Conservation (phyloP, 2,797 vertebrate species). For the Spinibarbus caldwelli region DNA sequence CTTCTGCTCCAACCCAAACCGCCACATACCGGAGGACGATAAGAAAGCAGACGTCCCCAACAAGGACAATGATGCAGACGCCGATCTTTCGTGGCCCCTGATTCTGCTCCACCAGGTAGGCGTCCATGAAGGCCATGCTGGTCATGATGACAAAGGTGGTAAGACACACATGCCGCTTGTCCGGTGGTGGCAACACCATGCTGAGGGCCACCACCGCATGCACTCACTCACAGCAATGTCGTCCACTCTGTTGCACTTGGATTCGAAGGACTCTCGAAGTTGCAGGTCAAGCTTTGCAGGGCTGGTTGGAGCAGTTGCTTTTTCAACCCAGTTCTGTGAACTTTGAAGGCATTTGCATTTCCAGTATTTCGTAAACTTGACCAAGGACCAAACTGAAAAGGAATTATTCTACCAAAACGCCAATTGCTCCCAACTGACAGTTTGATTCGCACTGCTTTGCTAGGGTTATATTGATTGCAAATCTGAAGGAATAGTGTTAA, state of each 20-base stretch:
- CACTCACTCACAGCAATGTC: conserved; percentile 60
- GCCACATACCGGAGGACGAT: conserved; percentile 90
- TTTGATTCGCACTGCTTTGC: conserved; percentile 20
- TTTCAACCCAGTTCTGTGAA: no score
- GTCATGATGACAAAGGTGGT: conserved; percentile 99
- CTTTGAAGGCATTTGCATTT: background rate
- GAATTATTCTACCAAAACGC: background rate
- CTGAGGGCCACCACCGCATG: conserved; percentile 73
- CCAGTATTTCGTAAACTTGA: background rate
- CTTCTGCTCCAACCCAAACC: conserved; percentile 91
- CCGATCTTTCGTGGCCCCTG: conserved; percentile 88
- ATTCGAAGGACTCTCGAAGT: conserved; percentile 58
- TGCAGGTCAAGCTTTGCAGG: background rate
- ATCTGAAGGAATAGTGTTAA: conserved; percentile 1
- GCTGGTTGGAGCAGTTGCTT: background rate
- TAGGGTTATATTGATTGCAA: conserved; percentile 17
- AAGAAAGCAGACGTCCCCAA: conserved; percentile 90
- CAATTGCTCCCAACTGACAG: background rate
- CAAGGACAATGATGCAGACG: conserved; percentile 87
- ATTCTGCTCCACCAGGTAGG: conserved; percentile 96
- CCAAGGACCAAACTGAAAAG: background rate
- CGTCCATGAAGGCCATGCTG: conserved; percentile 99
- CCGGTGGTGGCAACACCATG: conserved; percentile 98
- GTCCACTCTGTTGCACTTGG: conserved; percentile 40
- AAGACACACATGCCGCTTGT: conserved; percentile 98